Base-by-base conservation (phyloP, 2,113 vertebrate species). In the Agapornis roseicollis region DNA sequence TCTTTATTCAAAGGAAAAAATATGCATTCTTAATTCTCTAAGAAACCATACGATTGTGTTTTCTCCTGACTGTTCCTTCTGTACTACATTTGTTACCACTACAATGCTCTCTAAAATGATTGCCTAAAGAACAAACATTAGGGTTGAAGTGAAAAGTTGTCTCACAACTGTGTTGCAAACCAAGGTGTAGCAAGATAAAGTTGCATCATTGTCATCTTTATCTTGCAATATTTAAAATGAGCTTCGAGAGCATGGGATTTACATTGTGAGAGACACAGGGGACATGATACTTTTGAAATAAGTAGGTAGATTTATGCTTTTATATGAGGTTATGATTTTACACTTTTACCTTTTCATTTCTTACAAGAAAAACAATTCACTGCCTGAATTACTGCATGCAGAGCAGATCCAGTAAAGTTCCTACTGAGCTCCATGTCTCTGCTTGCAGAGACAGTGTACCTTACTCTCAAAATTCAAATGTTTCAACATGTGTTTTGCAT, bases 31-130 rank as follows among this genome's bases (percentile, higher is more conserved):
- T 35, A 52, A 44, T 22, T 63, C 9, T 71, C 24, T 55, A 52
- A 79, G 80, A 3, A 3, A 50, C 4, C 4, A 33, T 60, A 29
- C 0, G 13, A 4, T 7, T 28, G 1, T 2, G 28, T 24, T 84
- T 77, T 55, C 13, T n/a, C 6, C 13, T 82, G 35, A 41, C 3
- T 53, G 1, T 63, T 89, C 10, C 9, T 77, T 82, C 13, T 41
- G 24, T 71, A 19, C 12, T 76, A 3, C 50, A 31, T 69, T 77
- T 47, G 4, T 52, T 83, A 23, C 9, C 14, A 63, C 6, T 52
- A 28, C 25, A 58, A 16, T 42, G 17, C 13, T 81, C 19, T 79
- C 47, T 79, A 37, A 78, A 89, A 44, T 17, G 0, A 46, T 37
- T 79, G 9, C 24, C n/a, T 71, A 16, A 71, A 90, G 16, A 63